Evolutionary conservation across 2,113 vertebrate genomes (phyloP), one percentile per base, ranked within the genome.

Genomic region (Okapia johnstoni): DNA sequence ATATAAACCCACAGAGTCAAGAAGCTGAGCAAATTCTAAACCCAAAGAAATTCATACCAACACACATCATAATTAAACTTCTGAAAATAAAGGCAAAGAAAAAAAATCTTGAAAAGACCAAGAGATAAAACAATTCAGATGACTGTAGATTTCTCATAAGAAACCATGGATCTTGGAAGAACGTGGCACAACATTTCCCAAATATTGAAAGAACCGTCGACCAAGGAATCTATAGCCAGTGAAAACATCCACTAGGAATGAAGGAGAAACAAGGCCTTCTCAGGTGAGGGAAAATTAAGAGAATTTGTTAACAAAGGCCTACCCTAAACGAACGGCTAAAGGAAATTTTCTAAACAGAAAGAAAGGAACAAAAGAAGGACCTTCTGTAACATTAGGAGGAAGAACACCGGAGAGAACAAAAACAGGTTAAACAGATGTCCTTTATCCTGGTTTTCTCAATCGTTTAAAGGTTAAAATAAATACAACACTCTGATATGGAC

Each of bases 401-500:
- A 58, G 40, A 83, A 90, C 50, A 79, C 43, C 10, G 55, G 57
- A 85, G 92, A 86, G 85, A 92, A 19, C 12, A 94, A 73, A 90
- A 86, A 55, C 33, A 76, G 33, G 9, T 1, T 60, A 76, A 93
- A 52, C 58, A 83, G 21, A 33, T 48, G n/a, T 30, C 21, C n/a
- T 21, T 89, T 70, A 76, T 58, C 66, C 57, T 54, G 50, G 83
- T 93, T 79, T 95, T 81, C 57, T 70, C 77, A 60, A 80, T 52
- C 77, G 83, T 60, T 90, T 96, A 84, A 96, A 66, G 2, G 60
- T 95, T 95, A 88, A 86, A 93, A 63, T 46, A 88, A 92, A 92
- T 33, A 79, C 80, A 92, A 57, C 54, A 92, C 28, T 92, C 76
- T 63, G 48, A 94, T 40, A 43, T 14, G 30, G 40, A 40, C 66